These are phyloP conservation scores for Gnatocerus cornutus DNA, from an alignment of 2,888 invertebrate genomes.

Conservation along the genomic window DNA sequence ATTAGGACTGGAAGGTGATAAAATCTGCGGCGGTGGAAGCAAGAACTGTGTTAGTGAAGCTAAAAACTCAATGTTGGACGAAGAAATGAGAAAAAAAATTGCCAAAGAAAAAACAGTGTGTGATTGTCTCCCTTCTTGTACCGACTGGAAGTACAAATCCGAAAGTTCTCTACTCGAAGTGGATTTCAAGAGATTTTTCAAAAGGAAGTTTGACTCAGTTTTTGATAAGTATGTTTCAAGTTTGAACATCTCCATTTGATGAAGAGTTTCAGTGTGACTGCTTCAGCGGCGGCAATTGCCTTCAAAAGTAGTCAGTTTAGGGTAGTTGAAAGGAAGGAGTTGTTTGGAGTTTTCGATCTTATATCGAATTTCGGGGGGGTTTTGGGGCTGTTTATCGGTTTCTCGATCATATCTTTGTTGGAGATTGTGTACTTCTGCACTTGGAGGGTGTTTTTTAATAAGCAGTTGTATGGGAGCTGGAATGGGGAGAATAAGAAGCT, in stretches of 20 bases:
- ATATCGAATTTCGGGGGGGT: slow-evolving; percentile 74
- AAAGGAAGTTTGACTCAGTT: neutral
- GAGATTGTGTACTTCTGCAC: slow-evolving; percentile 73
- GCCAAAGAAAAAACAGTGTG: neutral
- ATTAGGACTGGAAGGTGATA: neutral
- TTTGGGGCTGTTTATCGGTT: slow-evolving; percentile 74
- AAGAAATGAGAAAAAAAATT: neutral
- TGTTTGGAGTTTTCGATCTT: slow-evolving; percentile 58
- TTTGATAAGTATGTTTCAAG: no score
- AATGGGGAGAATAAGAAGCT: no score
- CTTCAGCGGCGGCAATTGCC: neutral
- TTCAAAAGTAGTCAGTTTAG: slow-evolving; percentile 50
- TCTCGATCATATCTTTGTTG: slow-evolving; percentile 70
- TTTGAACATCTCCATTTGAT: no score
- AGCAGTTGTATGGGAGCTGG: neutral
- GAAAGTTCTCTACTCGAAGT: neutral
- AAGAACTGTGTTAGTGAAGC: neutral
- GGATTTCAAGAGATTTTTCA: no score
- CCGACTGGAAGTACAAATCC: neutral
- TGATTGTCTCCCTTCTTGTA: neutral
- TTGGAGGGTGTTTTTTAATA: neutral
- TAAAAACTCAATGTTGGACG: neutral
- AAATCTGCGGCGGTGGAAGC: neutral
- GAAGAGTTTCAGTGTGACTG: no score
- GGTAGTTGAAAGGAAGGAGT: slow-evolving; percentile 60